phyloP scores from a whole-genome alignment of 2,797 vertebrate genomes.

The Danio kyathit region DNA sequence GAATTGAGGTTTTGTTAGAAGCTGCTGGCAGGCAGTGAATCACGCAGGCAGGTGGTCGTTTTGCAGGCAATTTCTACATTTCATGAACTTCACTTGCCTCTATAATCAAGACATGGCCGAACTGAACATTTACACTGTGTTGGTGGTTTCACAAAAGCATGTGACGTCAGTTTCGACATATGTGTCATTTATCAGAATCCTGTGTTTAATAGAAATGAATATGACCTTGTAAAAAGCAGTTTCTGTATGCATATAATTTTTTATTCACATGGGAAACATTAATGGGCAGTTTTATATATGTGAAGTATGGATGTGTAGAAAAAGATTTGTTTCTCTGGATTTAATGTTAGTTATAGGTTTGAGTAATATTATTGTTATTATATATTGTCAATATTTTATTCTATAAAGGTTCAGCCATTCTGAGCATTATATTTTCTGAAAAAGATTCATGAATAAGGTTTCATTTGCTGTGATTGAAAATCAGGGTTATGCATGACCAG shows the following conservation, averaged over 20 bases:
- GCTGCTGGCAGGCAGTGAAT: constrained; percentile 6
- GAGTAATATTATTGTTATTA: too few species aligned
- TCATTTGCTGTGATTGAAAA: too few species aligned
- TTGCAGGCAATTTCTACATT: constrained; percentile 34
- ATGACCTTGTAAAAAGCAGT: neutral
- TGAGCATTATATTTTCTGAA: too few species aligned
- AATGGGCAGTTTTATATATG: too few species aligned
- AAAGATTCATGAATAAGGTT: too few species aligned
- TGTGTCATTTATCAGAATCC: neutral
- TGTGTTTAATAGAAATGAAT: neutral
- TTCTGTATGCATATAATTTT: neutral
- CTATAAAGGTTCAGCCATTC: too few species aligned
- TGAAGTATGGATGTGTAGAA: too few species aligned
- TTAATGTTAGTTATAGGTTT: too few species aligned
- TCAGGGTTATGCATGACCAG: too few species aligned
- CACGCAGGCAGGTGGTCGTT: constrained; percentile 32
- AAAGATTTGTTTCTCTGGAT: too few species aligned
- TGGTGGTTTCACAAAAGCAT: neutral
- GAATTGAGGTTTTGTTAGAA: constrained; percentile 22
- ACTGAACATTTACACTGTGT: constrained; percentile 10
- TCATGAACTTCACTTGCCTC: constrained; percentile 20
- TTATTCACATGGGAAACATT: too few species aligned
- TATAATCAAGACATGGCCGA: constrained; percentile 19
- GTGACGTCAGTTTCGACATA: constrained; percentile 14
- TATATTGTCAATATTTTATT: too few species aligned